Percentiles rank a stretch among this genome's conserved stretches.
These are phyloP conservation scores for Drosophila cardini DNA, from an alignment of 1,140 invertebrate genomes.

Conservation along the genomic window DNA sequence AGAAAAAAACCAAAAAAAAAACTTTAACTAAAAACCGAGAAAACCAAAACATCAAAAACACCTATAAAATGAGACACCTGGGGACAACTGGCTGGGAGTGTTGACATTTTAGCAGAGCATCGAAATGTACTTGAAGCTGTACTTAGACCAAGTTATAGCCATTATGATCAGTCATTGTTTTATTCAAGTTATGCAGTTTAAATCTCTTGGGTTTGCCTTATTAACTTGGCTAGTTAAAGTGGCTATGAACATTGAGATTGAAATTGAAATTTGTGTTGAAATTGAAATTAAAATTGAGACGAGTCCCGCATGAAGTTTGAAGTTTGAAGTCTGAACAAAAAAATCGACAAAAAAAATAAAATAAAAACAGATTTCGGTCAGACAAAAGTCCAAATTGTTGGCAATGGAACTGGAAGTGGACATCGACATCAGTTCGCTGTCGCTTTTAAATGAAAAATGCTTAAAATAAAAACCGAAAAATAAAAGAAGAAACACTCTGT, in stretches of 20 bases:
- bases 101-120: constrained; percentile 65
- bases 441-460: constrained; percentile 80
- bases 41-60: constrained; percentile 18
- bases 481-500: constrained; percentile 68
- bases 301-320: constrained; percentile 49
- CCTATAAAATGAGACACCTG: constrained; percentile 13
- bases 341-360: no score
- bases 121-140: constrained; percentile 20
- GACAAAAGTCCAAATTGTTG: neutral
- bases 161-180: constrained; percentile 65
- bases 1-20: constrained; percentile 21
- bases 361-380: constrained; percentile 38
- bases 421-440: constrained; percentile 77
- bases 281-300: constrained; percentile 60
- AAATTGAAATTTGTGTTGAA: constrained; percentile 29
- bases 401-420: constrained; percentile 65
- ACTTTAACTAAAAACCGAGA: constrained; percentile 37
- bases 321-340: no score
- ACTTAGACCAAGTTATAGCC: neutral
- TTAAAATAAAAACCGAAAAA: constrained; percentile 54
- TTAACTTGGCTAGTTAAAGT: constrained; percentile 47
- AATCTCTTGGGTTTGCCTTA: constrained; percentile 58
- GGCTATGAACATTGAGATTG: constrained; percentile 28
- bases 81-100: constrained; percentile 8
- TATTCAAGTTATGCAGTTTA: constrained; percentile 26